Base-by-base conservation (phyloP, 2,888 invertebrate genomes). In the Candidula unifasciata region DNA sequence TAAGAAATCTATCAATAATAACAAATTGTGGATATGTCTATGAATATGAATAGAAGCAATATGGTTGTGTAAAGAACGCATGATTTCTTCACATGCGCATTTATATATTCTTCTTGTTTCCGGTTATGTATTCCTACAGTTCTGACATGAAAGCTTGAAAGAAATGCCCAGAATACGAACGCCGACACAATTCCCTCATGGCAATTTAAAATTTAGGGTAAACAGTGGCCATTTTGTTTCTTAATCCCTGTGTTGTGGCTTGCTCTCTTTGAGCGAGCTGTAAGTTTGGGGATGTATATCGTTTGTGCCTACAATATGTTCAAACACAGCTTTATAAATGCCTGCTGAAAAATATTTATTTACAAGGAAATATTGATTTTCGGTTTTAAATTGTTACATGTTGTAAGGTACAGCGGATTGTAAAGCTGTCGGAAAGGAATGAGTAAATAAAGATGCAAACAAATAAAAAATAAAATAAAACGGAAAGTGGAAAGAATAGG, bases 11-110 rank as follows among this genome's bases (percentile, higher is more conserved):
- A 82, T 82, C 82, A 82, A 64, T 77, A 76, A 57, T 52, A 66
- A 16, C 33, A 77, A 68, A 77, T 77, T 74, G 82, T 30, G n/a
- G n/a, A 64, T 54, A 27, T 52, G 77, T 66, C 57, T 73, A 74
- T 64, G 77, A 68, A 66, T 76, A 82, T 82, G 66, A 77, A 82
- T 68, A 54, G 52, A 82, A n/a, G 66, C 82, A 82, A 82, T 82
- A 82, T 74, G 82, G 74, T 33, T 37, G 64, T 64, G 64, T 74
- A 74, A 74, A 73, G 60, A 64, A 57, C 33, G 27, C 64, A 60
- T 82, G 82, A 60, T 73, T 82, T 74, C 64, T 69, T 74, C 60
- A 57, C n/a, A 27, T 27, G 52, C 64, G n/a, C 64, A 73, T 82
- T 64, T 82, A 74, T 64, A 66, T 71, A 33, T n/a, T 71, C 27